Conservation (phyloP, 2,113 vertebrate species). For the Hippocampus comes region DNA sequence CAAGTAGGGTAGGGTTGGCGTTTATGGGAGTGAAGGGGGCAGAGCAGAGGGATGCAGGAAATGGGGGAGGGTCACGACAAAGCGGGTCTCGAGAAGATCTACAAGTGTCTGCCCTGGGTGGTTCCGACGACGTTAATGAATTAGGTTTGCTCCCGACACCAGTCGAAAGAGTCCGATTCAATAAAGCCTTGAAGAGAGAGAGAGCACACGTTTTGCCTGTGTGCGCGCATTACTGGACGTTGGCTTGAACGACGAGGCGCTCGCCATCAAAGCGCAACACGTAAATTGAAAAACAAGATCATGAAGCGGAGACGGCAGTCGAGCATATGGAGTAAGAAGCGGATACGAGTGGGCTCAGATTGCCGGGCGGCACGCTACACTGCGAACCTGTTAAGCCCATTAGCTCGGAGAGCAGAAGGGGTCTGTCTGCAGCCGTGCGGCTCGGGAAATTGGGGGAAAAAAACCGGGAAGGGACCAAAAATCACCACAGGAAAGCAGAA, state of each 20-base stretch:
- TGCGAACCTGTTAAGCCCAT: constrained; percentile 46
- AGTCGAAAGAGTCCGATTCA: constrained; percentile 25
- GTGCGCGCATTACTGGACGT: not conserved
- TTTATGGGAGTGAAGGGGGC: not conserved
- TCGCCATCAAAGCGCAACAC: not conserved
- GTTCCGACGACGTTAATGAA: constrained; percentile 47
- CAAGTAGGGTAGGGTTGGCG: constrained; percentile 8
- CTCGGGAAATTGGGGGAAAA: constrained; percentile 24
- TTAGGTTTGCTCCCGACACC: constrained; percentile 32
- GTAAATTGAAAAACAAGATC: constrained; percentile 20
- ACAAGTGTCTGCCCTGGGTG: constrained; percentile 12
- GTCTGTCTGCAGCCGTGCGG: constrained; percentile 18
- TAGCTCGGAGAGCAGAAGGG: constrained; percentile 24
- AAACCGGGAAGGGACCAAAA: constrained; percentile 21
- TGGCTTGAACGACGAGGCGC: not conserved
- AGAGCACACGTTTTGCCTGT: not conserved
- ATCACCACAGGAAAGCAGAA: constrained; percentile 21
- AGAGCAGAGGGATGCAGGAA: not conserved
- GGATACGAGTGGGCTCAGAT: constrained; percentile 16
- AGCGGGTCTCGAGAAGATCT: constrained; percentile 19
- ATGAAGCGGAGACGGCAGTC: constrained; percentile 24
- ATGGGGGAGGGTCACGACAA: constrained; percentile 22
- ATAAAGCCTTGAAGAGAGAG: constrained; percentile 13
- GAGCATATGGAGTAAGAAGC: constrained; percentile 5
- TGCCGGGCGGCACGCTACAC: constrained; percentile 31